Evolutionary conservation across 2,888 invertebrate species (phyloP).

Genomic region (Horisme vitalbata): DNA sequence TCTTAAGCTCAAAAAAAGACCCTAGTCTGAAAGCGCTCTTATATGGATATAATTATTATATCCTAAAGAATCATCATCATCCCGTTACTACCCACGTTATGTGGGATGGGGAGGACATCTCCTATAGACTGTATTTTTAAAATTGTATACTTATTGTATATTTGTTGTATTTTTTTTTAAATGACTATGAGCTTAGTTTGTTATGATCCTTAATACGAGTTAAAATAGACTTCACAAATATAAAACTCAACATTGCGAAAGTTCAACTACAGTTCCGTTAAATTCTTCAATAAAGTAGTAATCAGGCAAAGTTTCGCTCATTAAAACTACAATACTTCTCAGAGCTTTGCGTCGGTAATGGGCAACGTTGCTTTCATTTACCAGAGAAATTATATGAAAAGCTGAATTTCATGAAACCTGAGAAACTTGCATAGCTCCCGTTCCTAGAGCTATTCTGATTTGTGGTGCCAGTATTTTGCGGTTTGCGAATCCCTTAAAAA

Average conservation of each 20-base stretch:
- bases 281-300: constrained; percentile 24
- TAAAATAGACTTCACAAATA: not conserved
- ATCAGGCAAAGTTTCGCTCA: constrained; percentile 25
- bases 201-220: too few relatives aligned
- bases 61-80: too few relatives aligned
- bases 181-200: too few relatives aligned
- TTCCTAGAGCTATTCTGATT: constrained; percentile 1
- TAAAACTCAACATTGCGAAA: constrained; percentile 5
- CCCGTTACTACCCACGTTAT: too few relatives aligned
- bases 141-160: too few relatives aligned
- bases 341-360: constrained; percentile 18
- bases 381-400: constrained; percentile 18
- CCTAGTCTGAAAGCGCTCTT: too few relatives aligned
- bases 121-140: too few relatives aligned
- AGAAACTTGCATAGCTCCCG: constrained; percentile 2
- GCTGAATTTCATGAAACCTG: constrained; percentile 8
- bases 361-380: constrained; percentile 20
- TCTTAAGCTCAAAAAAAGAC: too few relatives aligned
- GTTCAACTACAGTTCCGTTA: constrained; percentile 1
- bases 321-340: constrained; percentile 26
- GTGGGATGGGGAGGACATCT: too few relatives aligned
- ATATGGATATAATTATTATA: too few relatives aligned
- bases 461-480: not conserved
- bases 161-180: too few relatives aligned
- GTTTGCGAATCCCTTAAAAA: too few relatives aligned